Base-by-base conservation (phyloP, 2,888 invertebrate species). In the Caenorhabditis zanzibari region DNA sequence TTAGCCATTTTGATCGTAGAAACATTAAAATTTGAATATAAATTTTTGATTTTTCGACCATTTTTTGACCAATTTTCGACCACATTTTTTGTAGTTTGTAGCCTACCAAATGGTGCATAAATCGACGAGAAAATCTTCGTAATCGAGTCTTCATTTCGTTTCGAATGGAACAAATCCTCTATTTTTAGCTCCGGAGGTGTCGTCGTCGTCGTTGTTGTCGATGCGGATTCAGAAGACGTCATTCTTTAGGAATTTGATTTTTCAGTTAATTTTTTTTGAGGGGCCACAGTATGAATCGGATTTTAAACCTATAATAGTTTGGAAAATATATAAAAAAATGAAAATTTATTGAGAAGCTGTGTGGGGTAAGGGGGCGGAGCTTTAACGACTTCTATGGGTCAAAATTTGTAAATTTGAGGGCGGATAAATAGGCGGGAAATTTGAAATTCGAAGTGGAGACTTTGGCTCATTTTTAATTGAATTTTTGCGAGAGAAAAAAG, bases 61-160 rank as follows among this genome's bases (percentile, higher is more conserved):
- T 28, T 58, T 64, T 47, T 28, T 47, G 9, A 14, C 22, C 28
- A 3, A n/a, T 52, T 58, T 35, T 19, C 52, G 12, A 32, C 9
- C 47, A 47, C 5, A 49, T 56, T 66, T 38, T 12, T 10, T 2
- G 10, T 10, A 10, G 12, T 38, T 38, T 74, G 2, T 12, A 24
- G 4, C 64, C 52, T 32, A 86, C 86, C 86, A 64, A 86, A 26
- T 24, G 83, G 85, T 6, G 64, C 59, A 69, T 85, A 86, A 19
- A 79, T 14, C 10, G 66, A 16, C 22, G 82, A 52, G 24, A 85
- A 79, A 2, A 76, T 16, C 14, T 64, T 56, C 5, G 80, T 76
- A 16, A 73, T 56, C 32, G 69, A 32, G 38, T 79, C 82, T 3
- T 54, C 68, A 44, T n/a, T 63, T 22, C 82, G 16, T 16, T 63